Evolutionary conservation across 2,113 vertebrate genomes (phyloP).

Genomic region (Notothenia rossii): DNA sequence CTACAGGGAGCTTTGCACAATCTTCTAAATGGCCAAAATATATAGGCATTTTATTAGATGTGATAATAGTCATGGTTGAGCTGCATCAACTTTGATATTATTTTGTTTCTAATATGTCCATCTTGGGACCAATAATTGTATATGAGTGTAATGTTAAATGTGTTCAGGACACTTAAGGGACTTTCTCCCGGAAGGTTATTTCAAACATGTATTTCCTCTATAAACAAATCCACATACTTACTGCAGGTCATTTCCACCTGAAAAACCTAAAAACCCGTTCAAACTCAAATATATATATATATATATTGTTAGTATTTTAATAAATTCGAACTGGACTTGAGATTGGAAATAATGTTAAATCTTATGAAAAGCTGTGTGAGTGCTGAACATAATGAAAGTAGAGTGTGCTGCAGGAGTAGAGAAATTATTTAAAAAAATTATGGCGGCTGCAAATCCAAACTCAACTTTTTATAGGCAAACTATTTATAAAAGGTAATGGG

Average conservation of each 20-base stretch:
- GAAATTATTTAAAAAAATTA: no score
- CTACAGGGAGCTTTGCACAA: background rate
- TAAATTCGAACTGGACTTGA: no score
- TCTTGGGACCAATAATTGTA: background rate
- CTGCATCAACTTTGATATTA: background rate
- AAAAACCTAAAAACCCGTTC: no score
- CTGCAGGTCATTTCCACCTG: background rate
- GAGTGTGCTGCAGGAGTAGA: no score
- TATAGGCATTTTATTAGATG: background rate
- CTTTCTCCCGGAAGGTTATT: background rate
- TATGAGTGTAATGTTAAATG: background rate
- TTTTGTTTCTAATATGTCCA: background rate
- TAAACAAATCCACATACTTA: background rate
- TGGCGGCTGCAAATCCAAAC: no score
- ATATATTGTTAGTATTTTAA: no score
- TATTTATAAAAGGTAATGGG: no score
- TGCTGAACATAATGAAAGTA: no score
- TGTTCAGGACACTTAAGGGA: background rate
- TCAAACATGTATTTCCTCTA: background rate
- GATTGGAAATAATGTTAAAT: no score
- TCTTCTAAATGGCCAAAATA: background rate
- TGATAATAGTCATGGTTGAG: background rate
- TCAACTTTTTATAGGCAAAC: no score
- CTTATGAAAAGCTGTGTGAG: no score
- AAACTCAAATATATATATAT: no score